A percentile compares a stretch with the other conserved stretches of the same genome.
phyloP scores from a whole-genome alignment of 2,888 invertebrate genomes.

The Drosophila nr. perissopoda region DNA sequence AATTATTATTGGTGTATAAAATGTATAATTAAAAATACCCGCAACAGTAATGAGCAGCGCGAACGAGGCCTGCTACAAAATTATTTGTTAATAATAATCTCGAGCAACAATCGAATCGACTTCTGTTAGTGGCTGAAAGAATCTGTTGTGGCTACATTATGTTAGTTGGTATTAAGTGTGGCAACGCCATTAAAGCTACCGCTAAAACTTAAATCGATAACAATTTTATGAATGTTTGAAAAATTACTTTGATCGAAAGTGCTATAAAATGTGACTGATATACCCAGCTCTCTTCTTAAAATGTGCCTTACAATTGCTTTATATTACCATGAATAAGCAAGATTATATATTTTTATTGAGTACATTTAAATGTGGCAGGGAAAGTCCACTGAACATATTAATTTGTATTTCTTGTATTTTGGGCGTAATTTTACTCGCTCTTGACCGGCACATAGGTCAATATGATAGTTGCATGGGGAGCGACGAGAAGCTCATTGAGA shows the following conservation, averaged over 20 bases:
- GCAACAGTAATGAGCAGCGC: constrained; percentile 51
- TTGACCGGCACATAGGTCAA: constrained; percentile 89
- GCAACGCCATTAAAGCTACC: constrained; percentile 24
- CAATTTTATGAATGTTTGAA: not conserved
- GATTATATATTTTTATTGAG: not conserved
- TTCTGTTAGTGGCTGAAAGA: constrained; percentile 13
- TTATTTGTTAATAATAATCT: not conserved
- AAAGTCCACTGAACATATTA: not conserved
- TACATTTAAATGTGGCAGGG: not conserved
- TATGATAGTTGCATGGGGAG: constrained; percentile 88
- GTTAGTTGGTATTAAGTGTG: not conserved
- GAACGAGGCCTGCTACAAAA: constrained; percentile 52
- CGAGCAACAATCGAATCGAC: not conserved
- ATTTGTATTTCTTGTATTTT: not conserved
- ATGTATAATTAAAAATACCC: constrained; percentile 28
- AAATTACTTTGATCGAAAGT: not conserved
- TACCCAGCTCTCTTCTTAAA: no score
- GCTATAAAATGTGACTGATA: not conserved
- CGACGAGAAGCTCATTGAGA: constrained; percentile 87
- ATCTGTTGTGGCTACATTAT: not conserved
- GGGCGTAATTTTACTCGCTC: constrained; percentile 58
- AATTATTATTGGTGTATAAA: no score
- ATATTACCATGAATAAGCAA: not conserved
- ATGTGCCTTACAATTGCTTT: no score
- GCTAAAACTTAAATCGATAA: constrained; percentile 6